Percentiles rank a stretch among this genome's conserved stretches.
These are phyloP conservation scores for Sycophila texana DNA, from an alignment of 2,888 invertebrate species.

Conservation along the genomic window DNA sequence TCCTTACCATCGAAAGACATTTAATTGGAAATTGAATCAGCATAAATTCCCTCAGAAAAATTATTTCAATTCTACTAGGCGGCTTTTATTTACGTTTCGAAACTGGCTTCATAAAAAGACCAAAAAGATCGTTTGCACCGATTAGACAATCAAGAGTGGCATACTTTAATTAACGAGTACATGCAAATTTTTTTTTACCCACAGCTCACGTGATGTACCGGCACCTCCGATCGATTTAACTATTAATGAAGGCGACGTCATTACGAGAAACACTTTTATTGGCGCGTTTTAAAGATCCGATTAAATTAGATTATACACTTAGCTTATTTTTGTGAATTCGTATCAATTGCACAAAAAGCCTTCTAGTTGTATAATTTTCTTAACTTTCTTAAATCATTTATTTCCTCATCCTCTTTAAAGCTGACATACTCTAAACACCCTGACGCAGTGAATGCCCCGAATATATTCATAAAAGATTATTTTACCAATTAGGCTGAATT, in stretches of 20 bases:
- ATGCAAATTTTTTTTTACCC: constrained; percentile 24
- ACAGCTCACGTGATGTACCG: neutral
- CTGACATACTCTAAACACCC: constrained; percentile 25
- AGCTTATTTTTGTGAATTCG: neutral
- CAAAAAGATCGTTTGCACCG: constrained; percentile 44
- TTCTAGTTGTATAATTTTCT: neutral
- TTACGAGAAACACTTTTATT: neutral
- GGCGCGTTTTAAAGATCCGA: neutral
- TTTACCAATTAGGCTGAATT: constrained; percentile 50
- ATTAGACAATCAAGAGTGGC: constrained; percentile 39
- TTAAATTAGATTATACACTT: neutral
- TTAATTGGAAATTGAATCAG: too few species aligned
- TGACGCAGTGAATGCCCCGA: neutral
- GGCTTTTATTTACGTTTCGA: constrained; percentile 39
- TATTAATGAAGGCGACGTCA: neutral
- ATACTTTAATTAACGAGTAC: constrained; percentile 24
- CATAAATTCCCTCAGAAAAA: neutral
- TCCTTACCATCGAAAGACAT: neutral
- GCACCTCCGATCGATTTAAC: neutral
- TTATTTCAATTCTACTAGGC: constrained; percentile 19
- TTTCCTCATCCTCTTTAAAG: constrained; percentile 39
- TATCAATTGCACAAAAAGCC: neutral
- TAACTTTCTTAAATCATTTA: constrained; percentile 17
- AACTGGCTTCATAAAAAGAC: constrained; percentile 21
- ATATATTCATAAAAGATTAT: constrained; percentile 44